Conservation (phyloP, 2,888 invertebrate species). For the Eustalomyia histrio region DNA sequence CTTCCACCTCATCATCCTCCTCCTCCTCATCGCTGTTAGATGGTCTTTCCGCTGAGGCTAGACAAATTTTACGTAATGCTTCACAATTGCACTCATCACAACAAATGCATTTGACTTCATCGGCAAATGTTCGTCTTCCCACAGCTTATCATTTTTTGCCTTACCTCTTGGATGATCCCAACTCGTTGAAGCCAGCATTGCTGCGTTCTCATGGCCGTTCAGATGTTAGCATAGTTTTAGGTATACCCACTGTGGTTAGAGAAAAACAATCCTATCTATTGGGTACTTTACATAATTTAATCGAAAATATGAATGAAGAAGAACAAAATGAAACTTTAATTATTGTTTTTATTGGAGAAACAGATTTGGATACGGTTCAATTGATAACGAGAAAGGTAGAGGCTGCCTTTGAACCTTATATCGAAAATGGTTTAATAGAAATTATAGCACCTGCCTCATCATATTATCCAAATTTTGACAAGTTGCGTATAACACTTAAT, state of each 20-base stretch:
- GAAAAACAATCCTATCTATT: slow-evolving; percentile 93
- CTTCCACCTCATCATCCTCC: neutral
- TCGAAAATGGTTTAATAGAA: slow-evolving; percentile 91
- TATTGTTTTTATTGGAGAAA: slow-evolving; percentile 93
- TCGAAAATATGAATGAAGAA: slow-evolving; percentile 87
- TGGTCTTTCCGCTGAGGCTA: slow-evolving; percentile 79
- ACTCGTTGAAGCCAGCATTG: slow-evolving; percentile 88
- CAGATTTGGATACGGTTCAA: slow-evolving; percentile 87
- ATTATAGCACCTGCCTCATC: slow-evolving; percentile 90
- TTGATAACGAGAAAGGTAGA: slow-evolving; percentile 88
- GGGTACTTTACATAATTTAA: slow-evolving; percentile 90
- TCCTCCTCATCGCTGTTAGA: slow-evolving; percentile 73
- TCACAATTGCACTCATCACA: slow-evolving; percentile 74
- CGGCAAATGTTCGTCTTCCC: slow-evolving; percentile 83
- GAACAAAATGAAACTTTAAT: slow-evolving; percentile 90
- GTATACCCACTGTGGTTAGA: slow-evolving; percentile 91
- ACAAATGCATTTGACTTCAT: slow-evolving; percentile 77
- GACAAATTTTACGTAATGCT: slow-evolving; percentile 80
- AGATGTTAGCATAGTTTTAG: slow-evolving; percentile 91
- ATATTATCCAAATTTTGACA: slow-evolving; percentile 93
- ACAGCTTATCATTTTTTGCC: slow-evolving; percentile 93
- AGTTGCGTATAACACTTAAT: slow-evolving; percentile 88
- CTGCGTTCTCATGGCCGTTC: slow-evolving; percentile 86
- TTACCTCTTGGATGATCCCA: slow-evolving; percentile 89
- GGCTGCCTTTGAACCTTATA: slow-evolving; percentile 86